Evolutionary conservation across 1,140 invertebrate genomes (phyloP), one percentile per base, ranked within the genome.

Genomic region (Cydia strobilella): DNA sequence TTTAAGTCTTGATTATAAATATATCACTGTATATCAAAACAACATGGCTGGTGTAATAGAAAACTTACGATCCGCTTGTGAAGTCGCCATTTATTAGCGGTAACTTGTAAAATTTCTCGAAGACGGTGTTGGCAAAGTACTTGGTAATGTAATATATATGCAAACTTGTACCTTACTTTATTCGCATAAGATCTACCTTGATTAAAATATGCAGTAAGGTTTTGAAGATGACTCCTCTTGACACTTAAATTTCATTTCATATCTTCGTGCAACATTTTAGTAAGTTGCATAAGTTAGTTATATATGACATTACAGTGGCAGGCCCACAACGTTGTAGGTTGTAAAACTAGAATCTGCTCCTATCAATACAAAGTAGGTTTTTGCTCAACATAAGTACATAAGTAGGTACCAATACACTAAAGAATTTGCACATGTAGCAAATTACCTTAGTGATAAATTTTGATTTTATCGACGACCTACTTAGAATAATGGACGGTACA

Each of bases 1-100:
- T 18, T 18, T 5, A 54, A 54, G 15, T 54, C n/a, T 18, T 20
- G 20, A n/a, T n/a, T 54, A 20, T 6, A 18, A 54, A 59, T 51
- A 59, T 59, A 59, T 23, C 18, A 59, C 15, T 59, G n/a, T 59
- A 59, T 59, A 20, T 59, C 54, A 59, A 54, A 20, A 59, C 54
- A 59, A 59, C 18, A 59, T 51, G 20, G 15, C 20, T 59, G 10
- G n/a, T n/a, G 35, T 59, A 59, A 59, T 6, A 59, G 54, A 59
- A 59, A 59, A 59, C 9, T 59, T 59, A 59, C 54, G 54, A 59
- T 5, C 54, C 51, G 51, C 51, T 54, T 59, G 54, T 59, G 54
- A 59, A 59, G 20, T 23, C 9, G 18, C 54, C 54, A 59, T 59
- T 20, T 59, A 59, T 59, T 59, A 59, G 54, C 54, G 20, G 18